phyloP scores from a whole-genome alignment of 2,888 invertebrate species.

The Lordiphosa fenestrarum region DNA sequence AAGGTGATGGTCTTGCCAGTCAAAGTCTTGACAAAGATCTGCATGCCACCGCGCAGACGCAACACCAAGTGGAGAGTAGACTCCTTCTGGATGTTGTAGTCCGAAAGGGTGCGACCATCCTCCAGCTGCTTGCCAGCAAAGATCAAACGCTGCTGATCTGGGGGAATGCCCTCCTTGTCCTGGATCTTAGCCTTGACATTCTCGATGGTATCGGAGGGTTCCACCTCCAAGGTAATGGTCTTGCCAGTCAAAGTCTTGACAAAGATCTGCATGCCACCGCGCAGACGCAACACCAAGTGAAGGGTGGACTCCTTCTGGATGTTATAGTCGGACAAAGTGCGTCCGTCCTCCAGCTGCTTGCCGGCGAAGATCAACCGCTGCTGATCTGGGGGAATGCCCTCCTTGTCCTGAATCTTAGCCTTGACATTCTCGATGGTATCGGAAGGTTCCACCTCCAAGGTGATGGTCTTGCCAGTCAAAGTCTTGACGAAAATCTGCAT shows the following conservation, averaged over 20 bases:
- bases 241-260: slow-evolving; percentile 19
- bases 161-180: slow-evolving; percentile 14
- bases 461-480: slow-evolving; percentile 15
- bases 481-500: slow-evolving; percentile 36
- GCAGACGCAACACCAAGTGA: slow-evolving; percentile 16
- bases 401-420: slow-evolving; percentile 34
- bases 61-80: slow-evolving; percentile 2
- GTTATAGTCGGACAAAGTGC: slow-evolving; percentile 21
- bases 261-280: slow-evolving; percentile 19
- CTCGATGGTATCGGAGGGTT: slow-evolving; percentile 15
- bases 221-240: slow-evolving; percentile 18
- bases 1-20: slow-evolving; percentile 9
- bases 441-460: no score
- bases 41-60: slow-evolving; percentile 8
- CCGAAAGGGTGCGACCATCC: slow-evolving; percentile 5
- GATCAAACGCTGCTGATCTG: slow-evolving; percentile 1
- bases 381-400: slow-evolving; percentile 33
- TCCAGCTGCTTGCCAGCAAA: slow-evolving; percentile 7
- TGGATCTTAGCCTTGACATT: background rate
- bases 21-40: slow-evolving; percentile 11
- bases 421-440: slow-evolving; percentile 26
- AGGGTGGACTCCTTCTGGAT: slow-evolving; percentile 13
- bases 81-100: slow-evolving; percentile 11
- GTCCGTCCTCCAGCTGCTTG: slow-evolving; percentile 19
- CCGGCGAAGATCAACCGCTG: slow-evolving; percentile 24